Evolutionary conservation across 1,140 invertebrate species (phyloP).

Genomic region (Drosophila burlai): DNA sequence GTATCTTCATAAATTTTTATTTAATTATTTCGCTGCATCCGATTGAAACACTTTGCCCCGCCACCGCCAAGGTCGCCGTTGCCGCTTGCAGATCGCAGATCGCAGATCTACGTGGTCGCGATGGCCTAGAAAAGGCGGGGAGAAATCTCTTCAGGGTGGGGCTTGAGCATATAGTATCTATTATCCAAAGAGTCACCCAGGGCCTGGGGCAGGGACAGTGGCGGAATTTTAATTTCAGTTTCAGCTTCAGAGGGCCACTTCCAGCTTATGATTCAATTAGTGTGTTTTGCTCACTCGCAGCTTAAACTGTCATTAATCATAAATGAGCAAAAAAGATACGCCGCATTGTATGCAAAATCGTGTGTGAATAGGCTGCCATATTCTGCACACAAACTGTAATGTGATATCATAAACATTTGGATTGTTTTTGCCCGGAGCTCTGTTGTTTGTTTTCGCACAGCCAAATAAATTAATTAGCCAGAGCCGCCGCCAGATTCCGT

Average conservation of each 20-base stretch:
- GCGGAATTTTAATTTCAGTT: constrained; percentile 34
- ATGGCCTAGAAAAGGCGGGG: constrained; percentile 61
- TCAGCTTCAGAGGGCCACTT: constrained; percentile 20
- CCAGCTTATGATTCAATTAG: constrained; percentile 38
- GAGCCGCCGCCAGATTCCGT: constrained; percentile 55
- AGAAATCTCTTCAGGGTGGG: constrained; percentile 45
- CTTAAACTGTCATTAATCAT: constrained; percentile 74
- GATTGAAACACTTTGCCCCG: constrained; percentile 73
- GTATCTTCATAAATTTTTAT: constrained; percentile 68
- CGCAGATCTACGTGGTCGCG: constrained; percentile 52
- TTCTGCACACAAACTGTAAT: constrained; percentile 67
- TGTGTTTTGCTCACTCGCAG: constrained; percentile 37
- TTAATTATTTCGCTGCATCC: constrained; percentile 71
- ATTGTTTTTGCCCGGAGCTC: constrained; percentile 44
- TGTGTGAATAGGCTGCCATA: constrained; percentile 55
- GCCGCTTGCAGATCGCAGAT: constrained; percentile 3
- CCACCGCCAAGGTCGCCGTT: constrained; percentile 45
- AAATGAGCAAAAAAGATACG: constrained; percentile 38
- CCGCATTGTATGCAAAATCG: constrained; percentile 68
- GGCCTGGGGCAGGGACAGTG: constrained; percentile 10
- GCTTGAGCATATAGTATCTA: neutral
- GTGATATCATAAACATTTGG: constrained; percentile 79
- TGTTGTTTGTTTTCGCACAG: constrained; percentile 54
- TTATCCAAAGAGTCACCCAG: constrained; percentile 19
- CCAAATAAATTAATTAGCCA: constrained; percentile 81